Evolutionary conservation across 2,113 vertebrate species (phyloP).

Genomic region (Syrmaticus mikado): DNA sequence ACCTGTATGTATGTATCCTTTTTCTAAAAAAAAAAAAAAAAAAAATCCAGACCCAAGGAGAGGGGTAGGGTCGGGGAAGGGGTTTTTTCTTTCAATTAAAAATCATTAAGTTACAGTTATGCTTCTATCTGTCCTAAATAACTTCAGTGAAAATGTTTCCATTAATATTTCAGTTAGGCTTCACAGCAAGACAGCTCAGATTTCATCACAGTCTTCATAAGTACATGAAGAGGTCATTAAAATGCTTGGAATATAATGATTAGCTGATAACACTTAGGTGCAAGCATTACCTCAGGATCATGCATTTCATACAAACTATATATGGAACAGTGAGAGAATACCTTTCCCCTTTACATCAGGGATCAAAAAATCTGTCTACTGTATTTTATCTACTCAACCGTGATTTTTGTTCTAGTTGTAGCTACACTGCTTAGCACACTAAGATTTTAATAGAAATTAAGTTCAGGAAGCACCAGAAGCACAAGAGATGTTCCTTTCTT

Average conservation of each 20-base stretch:
- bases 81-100: too few relatives aligned
- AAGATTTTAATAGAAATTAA: background rate
- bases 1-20: background rate
- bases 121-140: background rate
- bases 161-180: conserved; percentile 22
- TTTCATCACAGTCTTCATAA: background rate
- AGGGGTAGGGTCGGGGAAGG: too few relatives aligned
- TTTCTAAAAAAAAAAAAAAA: too few relatives aligned
- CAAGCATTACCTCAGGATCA: background rate
- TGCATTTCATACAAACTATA: background rate
- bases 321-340: background rate
- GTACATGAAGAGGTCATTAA: background rate
- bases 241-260: background rate
- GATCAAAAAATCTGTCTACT: background rate
- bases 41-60: too few relatives aligned
- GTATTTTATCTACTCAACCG: background rate
- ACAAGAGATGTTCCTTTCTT: background rate
- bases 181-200: background rate
- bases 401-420: background rate
- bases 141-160: background rate
- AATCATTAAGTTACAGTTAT: too few relatives aligned
- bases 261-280: background rate
- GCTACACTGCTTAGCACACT: background rate
- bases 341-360: background rate
- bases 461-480: background rate